Conservation (phyloP, 2,888 invertebrate species). For the Petrolisthes cinctipes region DNA sequence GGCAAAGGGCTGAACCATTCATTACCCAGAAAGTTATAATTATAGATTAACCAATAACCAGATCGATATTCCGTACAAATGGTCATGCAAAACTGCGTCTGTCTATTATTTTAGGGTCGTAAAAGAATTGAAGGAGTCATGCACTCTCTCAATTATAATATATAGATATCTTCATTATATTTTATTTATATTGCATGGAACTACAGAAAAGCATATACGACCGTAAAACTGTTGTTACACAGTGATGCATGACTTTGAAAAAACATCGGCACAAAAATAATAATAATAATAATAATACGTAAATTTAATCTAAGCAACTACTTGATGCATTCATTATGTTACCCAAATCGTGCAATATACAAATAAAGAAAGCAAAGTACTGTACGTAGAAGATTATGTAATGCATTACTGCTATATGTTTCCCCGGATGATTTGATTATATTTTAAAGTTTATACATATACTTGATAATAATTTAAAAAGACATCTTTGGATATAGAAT, state of each 20-base stretch:
- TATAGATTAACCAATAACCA: not conserved
- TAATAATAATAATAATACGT: not conserved
- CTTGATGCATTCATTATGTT: not conserved
- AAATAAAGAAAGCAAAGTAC: not conserved
- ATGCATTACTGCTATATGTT: not conserved
- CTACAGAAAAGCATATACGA: not conserved
- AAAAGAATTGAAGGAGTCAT: not conserved
- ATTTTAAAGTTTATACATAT: not conserved
- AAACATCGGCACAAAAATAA: not conserved
- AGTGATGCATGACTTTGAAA: not conserved
- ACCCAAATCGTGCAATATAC: constrained; percentile 17
- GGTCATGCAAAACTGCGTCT: not conserved
- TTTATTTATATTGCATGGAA: not conserved
- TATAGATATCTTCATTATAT: not conserved
- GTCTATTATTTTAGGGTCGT: too few relatives aligned
- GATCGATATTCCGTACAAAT: not conserved
- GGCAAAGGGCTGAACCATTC: not conserved
- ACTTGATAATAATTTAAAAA: not conserved
- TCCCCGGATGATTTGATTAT: not conserved
- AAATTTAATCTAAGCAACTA: constrained; percentile 17
- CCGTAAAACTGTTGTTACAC: not conserved
- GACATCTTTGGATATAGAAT: too few relatives aligned
- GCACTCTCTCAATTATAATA: not conserved
- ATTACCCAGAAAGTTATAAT: not conserved
- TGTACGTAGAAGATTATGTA: not conserved